Base-by-base conservation (phyloP, 2,888 invertebrate genomes). In the Achlya flavicornis region DNA sequence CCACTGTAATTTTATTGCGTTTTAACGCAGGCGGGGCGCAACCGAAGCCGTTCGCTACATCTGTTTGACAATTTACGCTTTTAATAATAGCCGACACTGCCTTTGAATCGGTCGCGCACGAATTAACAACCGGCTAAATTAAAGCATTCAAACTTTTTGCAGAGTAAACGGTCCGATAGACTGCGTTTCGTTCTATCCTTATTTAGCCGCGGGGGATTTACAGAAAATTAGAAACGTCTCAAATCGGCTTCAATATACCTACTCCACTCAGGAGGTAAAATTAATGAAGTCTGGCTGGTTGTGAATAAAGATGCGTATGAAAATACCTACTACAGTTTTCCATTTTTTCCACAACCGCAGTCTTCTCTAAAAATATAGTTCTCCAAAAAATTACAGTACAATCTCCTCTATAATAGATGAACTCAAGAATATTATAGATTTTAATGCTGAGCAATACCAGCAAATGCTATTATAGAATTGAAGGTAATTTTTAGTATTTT, bases 61-160 rank as follows among this genome's bases (percentile, higher is more conserved):
- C 92, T 92, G 93, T 89, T 91, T 91, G 92, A 91, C 91, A 92
- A 92, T 92, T 92, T 92, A 92, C 92, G 93, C 90, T 88, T 91
- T 92, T 92, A 92, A 92, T 93, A 92, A 92, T 91, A 88, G 92
- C 86, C 84, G 85, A 75, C 83, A 80, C 75, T 83, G 91, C 90
- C 90, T 91, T 90, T 90, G 90, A 92, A 91, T 90, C 86, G 91
- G 88, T 88, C 85, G 89, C 86, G 86, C 86, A 82, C 88, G 88
- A 92, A 92, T 92, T 92, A 92, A 91, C 91, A 88, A 79, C 86
- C 73, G 77, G 87, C 88, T 83, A 90, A 92, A 92, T 93, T 91
- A 92, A 91, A 88, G 91, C 88, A 86, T 88, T 88, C 87, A 88
- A 90, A 88, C 85, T 89, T 91, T 92, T 91, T 89, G 83, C 80